Evolutionary conservation across 1,140 invertebrate genomes (phyloP).

Genomic region (Tenebrio molitor): DNA sequence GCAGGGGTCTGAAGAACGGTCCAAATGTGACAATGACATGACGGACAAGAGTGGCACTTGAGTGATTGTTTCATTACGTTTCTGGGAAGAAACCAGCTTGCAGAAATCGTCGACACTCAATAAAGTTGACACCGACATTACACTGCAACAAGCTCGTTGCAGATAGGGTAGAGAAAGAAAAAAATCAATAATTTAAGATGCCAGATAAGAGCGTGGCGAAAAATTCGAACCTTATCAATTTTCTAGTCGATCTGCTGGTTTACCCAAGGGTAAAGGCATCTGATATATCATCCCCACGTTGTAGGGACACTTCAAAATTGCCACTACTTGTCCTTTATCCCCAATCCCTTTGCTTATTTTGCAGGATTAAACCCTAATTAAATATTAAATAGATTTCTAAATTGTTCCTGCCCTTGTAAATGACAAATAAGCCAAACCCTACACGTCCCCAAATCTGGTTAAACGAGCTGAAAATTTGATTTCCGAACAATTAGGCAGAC

Average conservation of each 20-base stretch:
- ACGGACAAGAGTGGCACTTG: constrained; percentile 52
- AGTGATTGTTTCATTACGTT: constrained; percentile 56
- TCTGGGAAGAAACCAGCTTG: constrained; percentile 54
- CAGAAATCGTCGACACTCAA: constrained; percentile 53
- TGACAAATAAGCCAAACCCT: constrained; percentile 45
- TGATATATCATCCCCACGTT: constrained; percentile 41
- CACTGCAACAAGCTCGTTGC: not conserved
- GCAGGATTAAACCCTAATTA: constrained; percentile 53
- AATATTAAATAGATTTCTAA: constrained; percentile 55
- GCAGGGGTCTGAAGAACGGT: constrained; percentile 45
- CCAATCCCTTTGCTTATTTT: constrained; percentile 52
- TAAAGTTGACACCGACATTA: constrained; percentile 32
- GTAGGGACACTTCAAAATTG: constrained; percentile 53
- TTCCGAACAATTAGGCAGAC: constrained; percentile 14
- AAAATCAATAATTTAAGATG: constrained; percentile 31
- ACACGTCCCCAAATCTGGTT: constrained; percentile 36
- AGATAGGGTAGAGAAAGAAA: not conserved
- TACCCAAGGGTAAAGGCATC: constrained; percentile 41
- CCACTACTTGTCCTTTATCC: constrained; percentile 43
- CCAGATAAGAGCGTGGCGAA: constrained; percentile 22
- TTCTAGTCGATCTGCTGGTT: constrained; percentile 30
- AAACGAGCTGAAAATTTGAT: constrained; percentile 34
- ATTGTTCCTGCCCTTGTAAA: constrained; percentile 50
- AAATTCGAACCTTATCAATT: constrained; percentile 41
- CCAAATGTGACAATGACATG: constrained; percentile 56